Evolutionary conservation across 2,797 vertebrate genomes (phyloP).

Genomic region (Pipistrellus pipistrellus): DNA sequence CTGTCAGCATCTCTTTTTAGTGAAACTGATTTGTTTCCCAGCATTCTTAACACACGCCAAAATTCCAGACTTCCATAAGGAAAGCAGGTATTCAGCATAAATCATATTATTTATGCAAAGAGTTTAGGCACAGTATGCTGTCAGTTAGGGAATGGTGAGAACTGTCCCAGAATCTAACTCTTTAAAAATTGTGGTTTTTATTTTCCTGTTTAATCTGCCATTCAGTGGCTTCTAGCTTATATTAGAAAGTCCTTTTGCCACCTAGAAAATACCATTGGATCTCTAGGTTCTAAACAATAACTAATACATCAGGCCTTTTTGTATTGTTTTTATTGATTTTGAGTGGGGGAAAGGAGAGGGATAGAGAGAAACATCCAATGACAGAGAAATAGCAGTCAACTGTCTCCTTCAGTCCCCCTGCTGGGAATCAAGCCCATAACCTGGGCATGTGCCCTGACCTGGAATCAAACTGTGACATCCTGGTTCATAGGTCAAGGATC

Average conservation of each 20-base stretch:
- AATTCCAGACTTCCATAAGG: not conserved
- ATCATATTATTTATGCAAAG: not conserved
- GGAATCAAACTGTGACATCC: no score
- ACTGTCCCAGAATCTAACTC: not conserved
- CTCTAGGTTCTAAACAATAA: slow-evolving; percentile 34
- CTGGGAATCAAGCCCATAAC: no score
- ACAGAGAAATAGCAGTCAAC: no score
- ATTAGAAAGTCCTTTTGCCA: not conserved
- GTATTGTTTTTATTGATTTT: no score
- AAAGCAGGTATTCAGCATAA: not conserved
- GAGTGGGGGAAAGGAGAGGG: no score
- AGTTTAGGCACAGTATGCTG: not conserved
- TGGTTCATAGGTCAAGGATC: no score
- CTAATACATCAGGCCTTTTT: not conserved
- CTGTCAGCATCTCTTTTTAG: no score
- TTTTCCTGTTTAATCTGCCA: not conserved
- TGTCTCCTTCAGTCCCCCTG: no score
- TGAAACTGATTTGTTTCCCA: no score
- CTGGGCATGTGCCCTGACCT: no score
- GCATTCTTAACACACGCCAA: no score
- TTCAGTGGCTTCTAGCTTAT: not conserved
- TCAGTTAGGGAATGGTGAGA: not conserved
- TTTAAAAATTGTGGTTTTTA: not conserved
- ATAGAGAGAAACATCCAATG: no score
- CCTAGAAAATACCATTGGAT: not conserved